phyloP scores from a whole-genome alignment of 37 sponge, comb jelly and placozoan species.

The Beroe ovata region DNA sequence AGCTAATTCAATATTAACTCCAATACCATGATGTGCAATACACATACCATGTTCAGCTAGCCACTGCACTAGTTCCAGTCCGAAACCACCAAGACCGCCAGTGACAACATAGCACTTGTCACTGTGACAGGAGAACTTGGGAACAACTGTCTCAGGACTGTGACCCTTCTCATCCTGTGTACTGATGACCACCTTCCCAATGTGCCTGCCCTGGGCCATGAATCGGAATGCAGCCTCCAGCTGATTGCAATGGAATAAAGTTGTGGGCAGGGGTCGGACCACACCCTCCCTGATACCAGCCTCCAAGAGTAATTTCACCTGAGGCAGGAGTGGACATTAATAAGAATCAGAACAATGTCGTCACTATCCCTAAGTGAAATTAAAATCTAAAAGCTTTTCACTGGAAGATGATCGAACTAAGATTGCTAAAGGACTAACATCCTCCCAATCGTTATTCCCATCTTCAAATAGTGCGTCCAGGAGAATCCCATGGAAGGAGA shows the following conservation, averaged over 20 bases:
- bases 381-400: not conserved
- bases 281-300: slow-evolving; percentile 59
- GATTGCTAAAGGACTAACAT: not conserved
- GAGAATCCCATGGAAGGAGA: slow-evolving; percentile 67
- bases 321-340: not conserved
- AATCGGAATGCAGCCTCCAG: slow-evolving; percentile 66
- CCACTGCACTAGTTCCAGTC: slow-evolving; percentile 71
- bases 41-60: slow-evolving; percentile 51
- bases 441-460: slow-evolving; percentile 59
- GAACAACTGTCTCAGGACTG: not conserved
- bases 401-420: not conserved
- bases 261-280: slow-evolving; percentile 54
- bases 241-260: slow-evolving; percentile 20
- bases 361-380: too few species aligned
- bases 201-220: slow-evolving; percentile 69
- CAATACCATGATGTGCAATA: too few species aligned
- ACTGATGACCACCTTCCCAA: slow-evolving; percentile 64
- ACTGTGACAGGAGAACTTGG: slow-evolving; percentile 29
- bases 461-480: slow-evolving; percentile 67
- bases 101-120: slow-evolving; percentile 69
- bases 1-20: too few species aligned
- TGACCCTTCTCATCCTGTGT: not conserved
- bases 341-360: too few species aligned
- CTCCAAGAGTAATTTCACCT: slow-evolving; percentile 16
- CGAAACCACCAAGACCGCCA: slow-evolving; percentile 74